Percentiles rank a stretch among this genome's conserved stretches.
Conservation (phyloP, 1,140 invertebrate species). For the Holcopasites calliopsidis region DNA sequence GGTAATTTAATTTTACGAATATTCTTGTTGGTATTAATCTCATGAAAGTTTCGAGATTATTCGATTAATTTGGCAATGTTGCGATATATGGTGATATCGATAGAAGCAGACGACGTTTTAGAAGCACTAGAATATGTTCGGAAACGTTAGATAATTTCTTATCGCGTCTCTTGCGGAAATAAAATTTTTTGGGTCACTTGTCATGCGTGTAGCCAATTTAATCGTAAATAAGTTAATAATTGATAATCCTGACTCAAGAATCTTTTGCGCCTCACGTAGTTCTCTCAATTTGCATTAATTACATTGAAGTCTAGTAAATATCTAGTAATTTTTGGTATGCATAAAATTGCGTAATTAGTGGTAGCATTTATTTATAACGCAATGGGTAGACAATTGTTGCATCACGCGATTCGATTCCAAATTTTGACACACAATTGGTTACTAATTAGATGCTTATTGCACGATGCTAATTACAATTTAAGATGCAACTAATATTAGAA, state of each 20-base stretch:
- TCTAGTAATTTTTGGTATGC: background rate
- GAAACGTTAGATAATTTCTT: slow-evolving; percentile 9
- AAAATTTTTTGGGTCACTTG: slow-evolving; percentile 12
- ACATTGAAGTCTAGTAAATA: too few relatives aligned
- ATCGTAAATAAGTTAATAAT: slow-evolving; percentile 5
- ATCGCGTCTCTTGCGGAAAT: slow-evolving; percentile 1
- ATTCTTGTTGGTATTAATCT: background rate
- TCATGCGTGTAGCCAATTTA: background rate
- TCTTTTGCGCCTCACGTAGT: background rate
- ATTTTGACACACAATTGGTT: slow-evolving; percentile 12
- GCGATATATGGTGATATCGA: background rate
- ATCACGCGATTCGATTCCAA: slow-evolving; percentile 18
- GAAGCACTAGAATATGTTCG: background rate
- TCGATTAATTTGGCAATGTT: background rate
- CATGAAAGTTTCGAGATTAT: background rate
- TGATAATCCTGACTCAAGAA: slow-evolving; percentile 1
- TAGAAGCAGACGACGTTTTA: background rate
- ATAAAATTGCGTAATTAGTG: background rate
- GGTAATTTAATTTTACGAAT: too few relatives aligned
- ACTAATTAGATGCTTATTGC: slow-evolving; percentile 11
- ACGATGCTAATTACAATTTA: slow-evolving; percentile 3
- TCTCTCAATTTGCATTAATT: too few relatives aligned
- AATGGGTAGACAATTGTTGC: background rate
- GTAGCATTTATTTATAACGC: background rate
- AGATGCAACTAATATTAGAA: slow-evolving; percentile 32